Percentiles rank a stretch among this genome's conserved stretches.
These are phyloP conservation scores for Galbula dea DNA, from an alignment of 2,113 vertebrate species.

Conservation along the genomic window DNA sequence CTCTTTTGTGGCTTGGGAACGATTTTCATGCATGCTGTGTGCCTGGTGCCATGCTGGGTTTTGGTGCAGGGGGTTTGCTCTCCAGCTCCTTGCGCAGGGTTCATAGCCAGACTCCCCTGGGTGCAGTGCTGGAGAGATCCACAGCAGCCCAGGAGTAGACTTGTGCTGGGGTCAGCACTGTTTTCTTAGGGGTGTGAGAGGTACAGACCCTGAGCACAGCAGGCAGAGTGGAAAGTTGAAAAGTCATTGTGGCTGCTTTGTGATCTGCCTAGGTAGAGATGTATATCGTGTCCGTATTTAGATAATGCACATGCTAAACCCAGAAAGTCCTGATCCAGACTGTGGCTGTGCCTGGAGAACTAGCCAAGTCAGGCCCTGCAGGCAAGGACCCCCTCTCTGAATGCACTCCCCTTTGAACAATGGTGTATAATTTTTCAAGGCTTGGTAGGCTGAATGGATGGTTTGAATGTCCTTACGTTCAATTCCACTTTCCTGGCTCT, in stretches of 20 bases:
- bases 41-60: rapidly evolving
- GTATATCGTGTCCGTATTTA: background rate
- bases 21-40: background rate
- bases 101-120: background rate
- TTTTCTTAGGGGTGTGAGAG: background rate
- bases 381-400: background rate
- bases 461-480: background rate
- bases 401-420: rapidly evolving
- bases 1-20: background rate
- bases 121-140: background rate
- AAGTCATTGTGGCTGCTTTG: background rate
- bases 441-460: background rate
- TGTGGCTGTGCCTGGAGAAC: background rate
- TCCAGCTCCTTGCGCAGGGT: rapidly evolving
- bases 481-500: background rate
- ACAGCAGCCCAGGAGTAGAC: background rate
- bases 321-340: background rate
- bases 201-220: background rate
- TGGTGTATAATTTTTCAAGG: background rate
- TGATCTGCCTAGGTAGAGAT: background rate
- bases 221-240: too few relatives aligned
- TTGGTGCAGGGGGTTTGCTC: background rate
- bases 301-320: rapidly evolving
- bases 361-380: background rate
- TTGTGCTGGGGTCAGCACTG: background rate